Evolutionary conservation across 2,797 vertebrate species (phyloP).

Genomic region (Miichthys miiuy): DNA sequence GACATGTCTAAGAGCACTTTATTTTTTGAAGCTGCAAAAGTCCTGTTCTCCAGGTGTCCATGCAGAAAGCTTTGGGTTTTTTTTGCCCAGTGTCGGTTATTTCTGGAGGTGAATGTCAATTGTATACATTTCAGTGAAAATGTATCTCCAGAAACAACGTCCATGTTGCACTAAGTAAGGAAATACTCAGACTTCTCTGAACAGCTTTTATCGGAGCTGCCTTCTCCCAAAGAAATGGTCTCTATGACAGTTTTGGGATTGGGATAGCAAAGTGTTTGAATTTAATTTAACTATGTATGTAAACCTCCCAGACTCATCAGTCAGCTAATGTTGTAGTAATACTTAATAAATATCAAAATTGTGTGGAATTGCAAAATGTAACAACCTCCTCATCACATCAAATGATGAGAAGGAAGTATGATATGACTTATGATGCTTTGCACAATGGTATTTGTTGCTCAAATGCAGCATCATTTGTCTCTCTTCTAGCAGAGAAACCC

Average conservation of each 20-base stretch:
- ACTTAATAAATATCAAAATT: not conserved
- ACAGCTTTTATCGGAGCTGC: too few relatives aligned
- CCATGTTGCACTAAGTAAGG: not conserved
- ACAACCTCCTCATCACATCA: not conserved
- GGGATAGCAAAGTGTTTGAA: too few relatives aligned
- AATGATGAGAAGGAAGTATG: not conserved
- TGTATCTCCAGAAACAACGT: not conserved
- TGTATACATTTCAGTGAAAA: not conserved
- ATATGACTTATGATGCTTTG: not conserved
- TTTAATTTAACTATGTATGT: not conserved
- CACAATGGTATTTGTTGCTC: not conserved
- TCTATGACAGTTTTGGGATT: not conserved
- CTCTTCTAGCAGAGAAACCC: not conserved
- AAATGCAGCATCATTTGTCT: not conserved
- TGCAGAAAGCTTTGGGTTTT: not conserved
- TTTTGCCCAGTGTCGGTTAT: not conserved
- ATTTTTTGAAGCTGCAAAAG: not conserved
- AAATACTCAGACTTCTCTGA: too few relatives aligned
- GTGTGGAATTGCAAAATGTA: not conserved
- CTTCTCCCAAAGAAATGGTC: not conserved
- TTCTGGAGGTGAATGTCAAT: not conserved
- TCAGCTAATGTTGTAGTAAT: not conserved
- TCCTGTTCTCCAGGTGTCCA: not conserved
- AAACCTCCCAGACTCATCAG: not conserved
- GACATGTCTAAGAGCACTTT: not conserved